Percentiles rank a stretch among this genome's conserved stretches.
phyloP scores from a whole-genome alignment of 2,888 invertebrate species.

The Autographa pulchrina region DNA sequence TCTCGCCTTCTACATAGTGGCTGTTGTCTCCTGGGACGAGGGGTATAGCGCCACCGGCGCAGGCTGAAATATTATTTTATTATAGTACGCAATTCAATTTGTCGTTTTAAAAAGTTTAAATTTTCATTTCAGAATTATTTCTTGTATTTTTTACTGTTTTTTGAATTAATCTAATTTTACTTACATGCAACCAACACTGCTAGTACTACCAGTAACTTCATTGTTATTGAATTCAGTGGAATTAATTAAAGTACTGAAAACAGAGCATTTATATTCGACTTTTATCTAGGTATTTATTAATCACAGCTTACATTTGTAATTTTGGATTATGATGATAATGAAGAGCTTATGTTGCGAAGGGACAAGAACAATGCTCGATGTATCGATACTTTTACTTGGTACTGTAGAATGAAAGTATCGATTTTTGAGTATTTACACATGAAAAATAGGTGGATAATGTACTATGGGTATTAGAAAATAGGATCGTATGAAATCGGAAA shows the following conservation, averaged over 20 bases:
- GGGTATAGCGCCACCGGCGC: conserved; percentile 64
- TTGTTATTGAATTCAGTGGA: conserved; percentile 30
- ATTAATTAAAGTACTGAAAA: not conserved
- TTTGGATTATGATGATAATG: not conserved
- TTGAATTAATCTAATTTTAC: conserved; percentile 36
- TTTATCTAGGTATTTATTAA: not conserved
- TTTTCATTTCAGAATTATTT: not conserved
- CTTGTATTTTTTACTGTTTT: not conserved
- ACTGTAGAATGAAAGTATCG: no score
- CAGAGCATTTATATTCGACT: not conserved
- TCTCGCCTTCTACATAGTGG: conserved; percentile 71
- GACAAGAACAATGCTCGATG: not conserved
- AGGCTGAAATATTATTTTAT: conserved; percentile 49
- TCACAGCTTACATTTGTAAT: not conserved
- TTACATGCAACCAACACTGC: conserved; percentile 62
- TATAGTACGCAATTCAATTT: not conserved
- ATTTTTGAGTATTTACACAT: no score
- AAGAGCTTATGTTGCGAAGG: not conserved
- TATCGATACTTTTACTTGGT: not conserved
- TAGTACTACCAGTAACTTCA: conserved; percentile 61
- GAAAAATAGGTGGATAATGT: no score
- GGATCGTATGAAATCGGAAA: no score
- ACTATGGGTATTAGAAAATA: no score
- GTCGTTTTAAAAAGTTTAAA: conserved; percentile 12
- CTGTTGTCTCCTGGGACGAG: conserved; percentile 69